phyloP scores from a whole-genome alignment of 2,113 vertebrate species.

The Myotis yumanensis region DNA sequence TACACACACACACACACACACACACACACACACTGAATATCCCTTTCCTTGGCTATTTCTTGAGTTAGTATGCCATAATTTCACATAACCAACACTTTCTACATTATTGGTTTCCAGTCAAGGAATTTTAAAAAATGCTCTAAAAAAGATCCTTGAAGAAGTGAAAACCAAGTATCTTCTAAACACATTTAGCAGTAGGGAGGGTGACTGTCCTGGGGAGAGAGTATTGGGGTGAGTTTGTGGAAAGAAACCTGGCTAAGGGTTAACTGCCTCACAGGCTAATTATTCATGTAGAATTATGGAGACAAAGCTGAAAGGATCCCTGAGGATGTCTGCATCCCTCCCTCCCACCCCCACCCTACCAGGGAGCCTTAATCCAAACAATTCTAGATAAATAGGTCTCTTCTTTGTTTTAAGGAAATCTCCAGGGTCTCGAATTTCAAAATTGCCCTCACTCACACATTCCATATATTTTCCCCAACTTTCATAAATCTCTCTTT shows the following conservation, averaged over 20 bases:
- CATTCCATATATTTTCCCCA: conserved; percentile 15
- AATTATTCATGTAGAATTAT: conserved; percentile 21
- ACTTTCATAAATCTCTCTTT: conserved; percentile 59
- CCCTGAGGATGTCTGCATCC: background rate
- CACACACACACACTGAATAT: background rate
- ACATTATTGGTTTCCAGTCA: background rate
- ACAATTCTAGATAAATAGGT: conserved; percentile 60
- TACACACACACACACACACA: no score
- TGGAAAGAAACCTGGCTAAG: background rate
- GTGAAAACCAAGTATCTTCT: background rate
- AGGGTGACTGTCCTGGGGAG: background rate
- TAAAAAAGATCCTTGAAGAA: background rate
- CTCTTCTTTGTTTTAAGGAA: conserved; percentile 63
- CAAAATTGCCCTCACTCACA: conserved; percentile 25
- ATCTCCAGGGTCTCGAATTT: conserved; percentile 53
- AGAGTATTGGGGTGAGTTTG: background rate
- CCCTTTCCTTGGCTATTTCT: background rate
- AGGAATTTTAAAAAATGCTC: background rate
- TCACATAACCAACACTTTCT: background rate
- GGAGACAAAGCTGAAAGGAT: background rate
- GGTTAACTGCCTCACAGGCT: background rate
- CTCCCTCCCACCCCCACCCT: background rate
- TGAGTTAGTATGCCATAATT: background rate
- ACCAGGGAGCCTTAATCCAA: conserved; percentile 57
- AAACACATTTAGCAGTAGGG: background rate